Evolutionary conservation across 1,140 invertebrate genomes (phyloP), one percentile per base, ranked within the genome.

Genomic region (Antheraea pernyi): DNA sequence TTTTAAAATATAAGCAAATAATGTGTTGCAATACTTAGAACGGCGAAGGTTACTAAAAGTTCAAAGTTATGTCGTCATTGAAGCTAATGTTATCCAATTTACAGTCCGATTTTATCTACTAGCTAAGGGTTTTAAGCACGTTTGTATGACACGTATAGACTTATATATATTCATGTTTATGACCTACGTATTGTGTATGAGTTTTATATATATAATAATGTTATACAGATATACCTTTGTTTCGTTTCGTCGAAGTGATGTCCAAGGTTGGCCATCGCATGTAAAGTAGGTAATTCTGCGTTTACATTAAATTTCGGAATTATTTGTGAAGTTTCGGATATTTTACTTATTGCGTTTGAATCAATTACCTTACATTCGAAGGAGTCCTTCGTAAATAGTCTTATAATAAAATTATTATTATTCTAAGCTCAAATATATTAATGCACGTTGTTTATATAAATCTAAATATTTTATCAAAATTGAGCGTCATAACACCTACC

Each of bases 211-310:
- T 65, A 71, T 74, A 74, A 11, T 53, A 53, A 53, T 53, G 46
- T n/a, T 53, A 16, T 53, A 76, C 75, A 76, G 72, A 39, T 64
- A 64, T 64, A 19, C 16, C 22, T 86, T 86, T 87, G 84, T 88
- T 83, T 84, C 77, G 77, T 78, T 88, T 88, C 85, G 82, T 69
- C 78, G 84, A 87, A 89, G 67, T 79, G 75, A 81, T 71, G 39
- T 77, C 78, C 77, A 75, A 80, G 78, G 63, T 36, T 67, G 19
- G 53, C 18, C 30, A 72, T 72, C 77, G 84, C 77, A 86, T 86
- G 79, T 83, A 82, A 87, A 86, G 78, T 79, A 77, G 65, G 77
- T 61, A 70, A 58, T 46, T 39, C 65, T 59, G n/a, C 36, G 30
- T 39, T 59, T 59, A 36, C 13, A 67, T 30, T 48, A 22, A 48